These are phyloP conservation scores for Tor tambroides DNA, from an alignment of 2,113 vertebrate genomes.

Conservation along the genomic window DNA sequence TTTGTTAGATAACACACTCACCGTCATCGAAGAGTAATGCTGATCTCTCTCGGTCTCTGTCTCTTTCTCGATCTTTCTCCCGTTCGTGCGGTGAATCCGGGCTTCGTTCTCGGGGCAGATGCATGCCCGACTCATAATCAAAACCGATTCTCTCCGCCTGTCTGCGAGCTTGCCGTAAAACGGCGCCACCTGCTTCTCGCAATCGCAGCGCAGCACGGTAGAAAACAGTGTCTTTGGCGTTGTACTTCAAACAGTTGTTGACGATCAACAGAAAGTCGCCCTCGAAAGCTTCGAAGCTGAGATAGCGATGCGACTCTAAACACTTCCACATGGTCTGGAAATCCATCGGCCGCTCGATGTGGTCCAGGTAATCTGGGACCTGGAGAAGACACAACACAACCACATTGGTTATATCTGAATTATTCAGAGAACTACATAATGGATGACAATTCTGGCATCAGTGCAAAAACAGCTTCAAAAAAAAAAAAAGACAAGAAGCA, in stretches of 20 bases:
- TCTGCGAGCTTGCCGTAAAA: slow-evolving; percentile 89
- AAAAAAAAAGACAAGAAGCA: neutral
- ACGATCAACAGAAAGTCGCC: slow-evolving; percentile 96
- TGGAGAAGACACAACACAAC: slow-evolving; percentile 58
- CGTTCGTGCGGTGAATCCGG: slow-evolving; percentile 78
- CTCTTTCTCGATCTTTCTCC: slow-evolving; percentile 68
- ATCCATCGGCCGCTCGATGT: slow-evolving; percentile 99
- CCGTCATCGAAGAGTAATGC: slow-evolving; percentile 76
- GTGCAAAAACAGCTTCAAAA: neutral
- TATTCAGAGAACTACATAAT: neutral
- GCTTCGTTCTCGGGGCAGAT: slow-evolving; percentile 86
- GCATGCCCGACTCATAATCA: slow-evolving; percentile 96
- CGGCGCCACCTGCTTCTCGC: slow-evolving; percentile 86
- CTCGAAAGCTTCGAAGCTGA: slow-evolving; percentile 95
- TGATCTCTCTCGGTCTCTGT: slow-evolving; percentile 68
- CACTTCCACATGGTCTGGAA: slow-evolving; percentile 98
- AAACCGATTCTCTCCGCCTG: slow-evolving; percentile 96
- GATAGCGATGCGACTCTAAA: slow-evolving; percentile 92
- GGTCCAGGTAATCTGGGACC: slow-evolving; percentile 98
- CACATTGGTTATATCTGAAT: neutral
- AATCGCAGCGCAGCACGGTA: slow-evolving; percentile 93
- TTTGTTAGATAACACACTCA: slow-evolving; percentile 46
- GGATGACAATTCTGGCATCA: neutral
- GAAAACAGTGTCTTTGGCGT: slow-evolving; percentile 98
- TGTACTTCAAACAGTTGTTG: slow-evolving; percentile 99